Conservation (phyloP, 1,140 invertebrate species). For the Lucilia sericata region DNA sequence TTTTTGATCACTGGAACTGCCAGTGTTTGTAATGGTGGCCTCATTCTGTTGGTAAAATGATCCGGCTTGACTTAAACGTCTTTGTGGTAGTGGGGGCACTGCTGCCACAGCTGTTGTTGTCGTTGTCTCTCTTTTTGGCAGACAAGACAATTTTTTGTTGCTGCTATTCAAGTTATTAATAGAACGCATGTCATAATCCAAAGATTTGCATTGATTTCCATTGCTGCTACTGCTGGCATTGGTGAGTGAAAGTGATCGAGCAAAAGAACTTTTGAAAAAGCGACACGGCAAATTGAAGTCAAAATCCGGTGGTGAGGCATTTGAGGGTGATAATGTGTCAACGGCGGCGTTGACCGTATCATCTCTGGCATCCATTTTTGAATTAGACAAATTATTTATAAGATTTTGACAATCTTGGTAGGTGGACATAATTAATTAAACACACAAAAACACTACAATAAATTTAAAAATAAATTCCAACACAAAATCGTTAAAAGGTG, state of each 20-base stretch:
- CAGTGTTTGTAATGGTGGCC: constrained; percentile 37
- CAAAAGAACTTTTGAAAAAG: constrained; percentile 67
- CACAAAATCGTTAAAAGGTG: not conserved
- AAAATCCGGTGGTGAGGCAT: constrained; percentile 57
- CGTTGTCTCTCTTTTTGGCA: not conserved
- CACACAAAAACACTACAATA: not conserved
- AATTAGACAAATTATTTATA: not conserved
- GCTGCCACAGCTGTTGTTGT: constrained; percentile 53
- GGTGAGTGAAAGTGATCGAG: constrained; percentile 64
- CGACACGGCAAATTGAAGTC: constrained; percentile 66
- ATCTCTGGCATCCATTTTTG: constrained; percentile 30
- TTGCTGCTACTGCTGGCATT: constrained; percentile 42
- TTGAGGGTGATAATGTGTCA: not conserved
- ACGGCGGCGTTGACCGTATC: not conserved
- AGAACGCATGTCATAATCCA: constrained; percentile 48
- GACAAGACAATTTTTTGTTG: constrained; percentile 31
- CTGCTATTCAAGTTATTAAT: constrained; percentile 48
- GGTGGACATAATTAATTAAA: not conserved
- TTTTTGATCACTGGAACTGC: not conserved
- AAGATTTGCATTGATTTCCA: constrained; percentile 47
- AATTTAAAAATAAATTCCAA: not conserved
- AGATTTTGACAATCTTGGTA: not conserved
- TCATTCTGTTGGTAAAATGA: constrained; percentile 44
- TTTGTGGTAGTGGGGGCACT: constrained; percentile 46
- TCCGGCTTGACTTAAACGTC: constrained; percentile 28